Conservation (phyloP, 2,888 invertebrate genomes). For the Dryobotodes eremita region DNA sequence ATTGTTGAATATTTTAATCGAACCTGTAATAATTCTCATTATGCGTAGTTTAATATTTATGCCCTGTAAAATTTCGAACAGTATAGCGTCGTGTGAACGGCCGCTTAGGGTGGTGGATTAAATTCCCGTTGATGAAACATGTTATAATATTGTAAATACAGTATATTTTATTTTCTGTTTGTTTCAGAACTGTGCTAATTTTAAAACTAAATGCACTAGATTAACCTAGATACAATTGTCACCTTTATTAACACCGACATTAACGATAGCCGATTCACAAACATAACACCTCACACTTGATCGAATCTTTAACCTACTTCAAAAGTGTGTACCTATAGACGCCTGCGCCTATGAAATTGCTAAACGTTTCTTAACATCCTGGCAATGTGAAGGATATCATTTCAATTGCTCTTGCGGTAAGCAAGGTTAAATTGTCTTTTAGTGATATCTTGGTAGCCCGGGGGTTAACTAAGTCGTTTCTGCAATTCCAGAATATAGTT, state of each 20-base stretch:
- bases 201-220: not conserved
- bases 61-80: too few species aligned
- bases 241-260: not conserved
- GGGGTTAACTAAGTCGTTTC: not conserved
- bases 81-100: too few species aligned
- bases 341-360: not conserved
- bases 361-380: constrained; percentile 27
- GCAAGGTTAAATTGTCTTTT: not conserved
- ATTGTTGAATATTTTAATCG: too few species aligned
- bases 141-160: too few species aligned
- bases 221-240: not conserved
- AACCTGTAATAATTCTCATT: too few species aligned
- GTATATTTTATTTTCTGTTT: too few species aligned
- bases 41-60: too few species aligned
- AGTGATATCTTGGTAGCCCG: not conserved
- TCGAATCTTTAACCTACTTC: constrained; percentile 22
- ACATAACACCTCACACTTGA: not conserved
- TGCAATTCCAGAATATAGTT: too few species aligned
- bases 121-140: too few species aligned
- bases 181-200: too few species aligned
- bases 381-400: constrained; percentile 5
- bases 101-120: too few species aligned
- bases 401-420: not conserved
- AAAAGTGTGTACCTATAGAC: not conserved
- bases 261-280: not conserved